Percentiles rank a stretch among this genome's conserved stretches.
phyloP scores from a whole-genome alignment of 2,113 vertebrate species.

The Mustelus asterias region DNA sequence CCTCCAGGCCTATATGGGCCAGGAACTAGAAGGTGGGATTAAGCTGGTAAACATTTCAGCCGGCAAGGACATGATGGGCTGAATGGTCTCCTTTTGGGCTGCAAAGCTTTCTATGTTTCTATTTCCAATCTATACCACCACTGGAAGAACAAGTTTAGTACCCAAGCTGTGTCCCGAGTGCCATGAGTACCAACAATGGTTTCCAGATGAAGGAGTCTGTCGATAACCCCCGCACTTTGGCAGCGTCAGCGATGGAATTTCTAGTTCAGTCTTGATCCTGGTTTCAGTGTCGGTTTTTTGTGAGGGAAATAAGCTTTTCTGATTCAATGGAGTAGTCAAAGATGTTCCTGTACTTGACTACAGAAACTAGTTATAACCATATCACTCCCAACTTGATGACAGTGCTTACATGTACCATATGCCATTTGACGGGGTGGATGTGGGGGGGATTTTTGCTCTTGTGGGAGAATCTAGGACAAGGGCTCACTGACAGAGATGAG shows the following conservation, averaged over 20 bases:
- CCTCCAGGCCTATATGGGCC: too few relatives aligned
- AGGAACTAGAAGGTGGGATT: too few relatives aligned
- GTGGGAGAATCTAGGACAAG: too few relatives aligned
- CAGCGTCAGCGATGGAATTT: not conserved
- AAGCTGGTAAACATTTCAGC: too few relatives aligned
- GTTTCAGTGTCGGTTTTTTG: not conserved
- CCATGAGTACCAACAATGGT: not conserved
- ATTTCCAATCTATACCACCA: not conserved
- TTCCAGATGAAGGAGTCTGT: not conserved
- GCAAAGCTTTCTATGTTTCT: not conserved
- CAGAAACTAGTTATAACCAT: not conserved
- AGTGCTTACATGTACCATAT: not conserved
- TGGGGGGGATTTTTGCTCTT: too few relatives aligned
- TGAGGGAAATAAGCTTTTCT: not conserved
- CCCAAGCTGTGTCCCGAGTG: too few relatives aligned
- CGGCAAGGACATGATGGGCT: not conserved
- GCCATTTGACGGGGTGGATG: too few relatives aligned
- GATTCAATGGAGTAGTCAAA: not conserved
- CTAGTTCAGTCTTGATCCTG: not conserved
- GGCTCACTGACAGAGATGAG: too few relatives aligned
- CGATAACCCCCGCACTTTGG: not conserved
- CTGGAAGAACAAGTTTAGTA: not conserved
- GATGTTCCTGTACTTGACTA: not conserved
- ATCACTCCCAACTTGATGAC: not conserved
- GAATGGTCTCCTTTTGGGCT: not conserved